Base-by-base conservation (phyloP, 2,888 invertebrate genomes). In the Diarsia mendica region DNA sequence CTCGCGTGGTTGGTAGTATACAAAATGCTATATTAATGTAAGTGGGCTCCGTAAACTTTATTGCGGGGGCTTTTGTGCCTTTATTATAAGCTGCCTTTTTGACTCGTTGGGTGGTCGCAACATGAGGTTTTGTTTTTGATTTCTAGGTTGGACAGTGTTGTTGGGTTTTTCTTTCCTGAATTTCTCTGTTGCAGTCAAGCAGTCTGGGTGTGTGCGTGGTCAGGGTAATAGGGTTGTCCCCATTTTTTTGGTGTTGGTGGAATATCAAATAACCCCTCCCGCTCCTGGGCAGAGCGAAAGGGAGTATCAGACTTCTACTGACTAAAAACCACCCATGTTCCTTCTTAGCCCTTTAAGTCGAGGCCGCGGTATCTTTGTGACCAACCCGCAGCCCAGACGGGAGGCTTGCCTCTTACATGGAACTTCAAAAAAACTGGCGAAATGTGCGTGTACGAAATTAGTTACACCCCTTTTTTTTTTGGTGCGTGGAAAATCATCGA, bases 1-100 rank as follows among this genome's bases (percentile, higher is more conserved):
- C 65, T 83, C 55, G 80, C 77, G 82, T 86, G 86, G 75, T 15
- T 46, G 13, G 20, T 60, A 63, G 20, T 60, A 63, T 71, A 64
- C 20, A 64, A 48, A 75, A 64, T 46, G 63, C 48, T 15, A 10
- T 69, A 67, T 72, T 53, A 75, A 66, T 74, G 58, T 75, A 76
- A 81, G 77, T 69, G 69, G 28, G 18, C n/a, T 48, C 39, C 61
- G 58, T 63, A 44, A 72, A 67, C n/a, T 75, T 72, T 72, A 77
- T 67, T 79, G 55, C 28, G 23, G 5, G 28, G 53, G 61, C 46
- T 53, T 49, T 46, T 49, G 58, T 63, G 48, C 28, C 49, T 71
- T 79, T 33, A 33, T 79, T 33, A 33, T 18, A 75, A 66, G 28
- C 51, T 83, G 69, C 65, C 67, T 65, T 68, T 66, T 33, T 63